Base-by-base conservation (phyloP, 2,888 invertebrate species). In the Entomobrya multifasciata region DNA sequence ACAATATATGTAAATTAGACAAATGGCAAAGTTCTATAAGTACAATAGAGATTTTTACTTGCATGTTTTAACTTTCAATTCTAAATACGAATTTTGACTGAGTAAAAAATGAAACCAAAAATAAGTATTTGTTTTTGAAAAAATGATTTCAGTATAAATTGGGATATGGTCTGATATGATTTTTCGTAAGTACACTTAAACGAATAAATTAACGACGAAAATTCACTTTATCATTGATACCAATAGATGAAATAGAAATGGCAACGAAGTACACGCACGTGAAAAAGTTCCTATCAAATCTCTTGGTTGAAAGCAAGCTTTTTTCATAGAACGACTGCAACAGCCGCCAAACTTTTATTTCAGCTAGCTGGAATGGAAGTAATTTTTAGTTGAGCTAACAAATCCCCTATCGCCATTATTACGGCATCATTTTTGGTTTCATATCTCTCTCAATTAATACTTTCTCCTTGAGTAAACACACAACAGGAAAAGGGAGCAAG, bases 371-470 rank as follows among this genome's bases (percentile, higher is more conserved):
- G 0, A 20, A 22, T n/a, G n/a, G 17, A 20, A 60, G 60, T 49
- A 79, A 25, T 1, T 79, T 79, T 79, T 67, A 49, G n/a, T 49
- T 36, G 65, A 79, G 36, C 82, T 65, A 76, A 83, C 36, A 67
- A 76, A 44, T 57, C 65, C 65, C 36, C 30, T 22, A 20, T 20
- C n/a, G 20, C 52, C 27, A 11, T 25, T 74, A 57, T 62, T 72
- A 52, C 13, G 52, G 70, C 49, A 30, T 65, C 77, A 72, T 72
- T 85, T 72, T 72, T 78, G 85, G 72, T 85, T 70, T 78, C 72
- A 49, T 85, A 36, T 44, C 27, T 70, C 41, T 70, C 41, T 27
- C 55, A 84, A 83, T 65, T 83, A 65, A 55, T 76, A 65, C 27
- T 74, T 80, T 74, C 74, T 20, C 49, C 13, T 20, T 10, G 5